These are phyloP conservation scores for Pachycephus smyrnensis DNA, from an alignment of 2,888 invertebrate species.

Conservation along the genomic window DNA sequence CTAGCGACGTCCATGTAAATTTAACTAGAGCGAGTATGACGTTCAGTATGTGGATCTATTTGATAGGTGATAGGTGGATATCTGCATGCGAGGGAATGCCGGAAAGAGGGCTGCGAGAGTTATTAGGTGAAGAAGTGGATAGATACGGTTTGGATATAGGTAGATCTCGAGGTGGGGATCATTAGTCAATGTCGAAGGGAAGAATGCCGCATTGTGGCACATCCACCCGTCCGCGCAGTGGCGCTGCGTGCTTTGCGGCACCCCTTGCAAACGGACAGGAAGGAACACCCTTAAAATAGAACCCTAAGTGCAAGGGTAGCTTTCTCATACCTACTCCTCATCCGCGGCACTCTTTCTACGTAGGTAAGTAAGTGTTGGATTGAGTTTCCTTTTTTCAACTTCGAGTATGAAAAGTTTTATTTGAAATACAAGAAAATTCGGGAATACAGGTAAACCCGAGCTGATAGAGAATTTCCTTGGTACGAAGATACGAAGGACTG, in stretches of 20 bases:
- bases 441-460: no score
- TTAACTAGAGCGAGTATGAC: no score
- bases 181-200: conserved; percentile 57
- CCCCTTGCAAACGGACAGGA: conserved; percentile 34
- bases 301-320: conserved; percentile 43
- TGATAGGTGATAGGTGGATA: neutral
- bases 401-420: no score
- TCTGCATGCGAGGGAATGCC: neutral
- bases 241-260: conserved; percentile 20
- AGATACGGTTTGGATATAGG: conserved; percentile 28
- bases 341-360: conserved; percentile 14
- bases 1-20: neutral
- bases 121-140: conserved; percentile 16
- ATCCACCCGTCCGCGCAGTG: conserved; percentile 31
- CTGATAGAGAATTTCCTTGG: no score
- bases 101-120: conserved; percentile 5
- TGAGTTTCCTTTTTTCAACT: no score
- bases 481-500: no score
- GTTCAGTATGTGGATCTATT: neutral
- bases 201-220: conserved; percentile 53
- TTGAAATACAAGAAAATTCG: no score
- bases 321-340: conserved; percentile 4
- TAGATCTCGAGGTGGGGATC: conserved; percentile 35
- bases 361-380: conserved; percentile 2
- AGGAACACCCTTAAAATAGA: conserved; percentile 48